phyloP scores from a whole-genome alignment of 2,113 vertebrate species.

The Suncus etruscus region DNA sequence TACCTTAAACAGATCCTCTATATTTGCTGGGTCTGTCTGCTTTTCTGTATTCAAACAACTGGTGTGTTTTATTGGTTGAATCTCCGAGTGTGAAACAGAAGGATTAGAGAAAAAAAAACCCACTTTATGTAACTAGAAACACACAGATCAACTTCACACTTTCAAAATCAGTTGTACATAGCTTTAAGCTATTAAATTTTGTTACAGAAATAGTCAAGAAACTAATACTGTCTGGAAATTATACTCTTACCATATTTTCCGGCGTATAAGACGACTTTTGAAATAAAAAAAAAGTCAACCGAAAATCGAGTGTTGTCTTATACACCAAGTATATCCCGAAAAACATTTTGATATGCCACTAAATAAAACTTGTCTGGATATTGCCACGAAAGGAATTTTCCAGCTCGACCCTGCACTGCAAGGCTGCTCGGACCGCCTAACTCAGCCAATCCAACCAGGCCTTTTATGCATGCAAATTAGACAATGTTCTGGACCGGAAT shows the following conservation, averaged over 20 bases:
- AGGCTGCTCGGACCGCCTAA: too few species aligned
- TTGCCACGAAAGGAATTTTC: too few species aligned
- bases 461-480: too few species aligned
- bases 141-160: neutral
- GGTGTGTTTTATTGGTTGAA: neutral
- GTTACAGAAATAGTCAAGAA: neutral
- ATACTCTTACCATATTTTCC: neutral
- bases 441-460: too few species aligned
- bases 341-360: too few species aligned
- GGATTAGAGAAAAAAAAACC: neutral
- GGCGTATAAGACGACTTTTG: too few species aligned
- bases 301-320: too few species aligned
- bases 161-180: neutral
- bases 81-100: neutral
- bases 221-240: neutral
- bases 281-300: too few species aligned
- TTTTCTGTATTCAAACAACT: neutral
- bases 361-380: too few species aligned
- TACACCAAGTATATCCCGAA: too few species aligned
- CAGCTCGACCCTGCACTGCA: too few species aligned
- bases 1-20: neutral
- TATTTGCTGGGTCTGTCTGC: neutral
- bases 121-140: neutral
- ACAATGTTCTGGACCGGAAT: too few species aligned
- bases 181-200: neutral